Evolutionary conservation across 2,888 invertebrate genomes (phyloP).

Genomic region (Biston betularia): DNA sequence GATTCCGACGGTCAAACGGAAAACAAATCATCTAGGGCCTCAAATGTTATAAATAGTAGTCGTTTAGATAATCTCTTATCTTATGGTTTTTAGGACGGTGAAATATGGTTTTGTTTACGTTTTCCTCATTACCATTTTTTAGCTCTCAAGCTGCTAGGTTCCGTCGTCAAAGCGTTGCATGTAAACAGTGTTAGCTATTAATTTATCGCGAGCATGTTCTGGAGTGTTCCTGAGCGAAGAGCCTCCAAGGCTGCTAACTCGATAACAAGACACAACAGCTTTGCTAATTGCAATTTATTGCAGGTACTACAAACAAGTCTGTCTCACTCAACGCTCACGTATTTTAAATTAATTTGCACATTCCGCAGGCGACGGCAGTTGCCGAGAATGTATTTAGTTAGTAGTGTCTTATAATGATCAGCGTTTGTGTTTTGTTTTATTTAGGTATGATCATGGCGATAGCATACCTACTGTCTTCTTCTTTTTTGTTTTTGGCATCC

Average conservation of each 20-base stretch:
- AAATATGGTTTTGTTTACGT: constrained; percentile 33
- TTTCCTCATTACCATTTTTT: constrained; percentile 23
- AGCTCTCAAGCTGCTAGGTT: constrained; percentile 3
- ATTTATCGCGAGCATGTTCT: constrained; percentile 67
- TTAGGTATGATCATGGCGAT: not conserved
- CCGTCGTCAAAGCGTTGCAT: constrained; percentile 24
- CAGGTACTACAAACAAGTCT: constrained; percentile 84
- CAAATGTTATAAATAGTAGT: constrained; percentile 32
- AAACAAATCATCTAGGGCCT: constrained; percentile 20
- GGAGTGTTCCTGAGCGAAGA: constrained; percentile 69
- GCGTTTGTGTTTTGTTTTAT: not conserved
- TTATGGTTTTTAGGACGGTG: constrained; percentile 34
- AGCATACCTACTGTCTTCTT: not conserved
- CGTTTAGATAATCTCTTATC: constrained; percentile 39
- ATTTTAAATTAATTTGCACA: constrained; percentile 84
- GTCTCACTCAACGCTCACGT: constrained; percentile 80
- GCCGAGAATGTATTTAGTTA: constrained; percentile 48
- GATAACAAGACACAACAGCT: constrained; percentile 85
- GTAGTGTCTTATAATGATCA: constrained; percentile 18
- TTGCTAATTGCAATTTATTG: constrained; percentile 86
- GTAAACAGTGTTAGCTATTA: constrained; percentile 66
- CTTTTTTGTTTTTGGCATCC: too few species aligned
- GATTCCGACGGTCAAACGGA: constrained; percentile 6
- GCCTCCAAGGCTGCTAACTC: constrained; percentile 81
- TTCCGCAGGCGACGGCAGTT: constrained; percentile 68